Conservation (phyloP, 2,888 invertebrate genomes). For the Diarsia rubi region DNA sequence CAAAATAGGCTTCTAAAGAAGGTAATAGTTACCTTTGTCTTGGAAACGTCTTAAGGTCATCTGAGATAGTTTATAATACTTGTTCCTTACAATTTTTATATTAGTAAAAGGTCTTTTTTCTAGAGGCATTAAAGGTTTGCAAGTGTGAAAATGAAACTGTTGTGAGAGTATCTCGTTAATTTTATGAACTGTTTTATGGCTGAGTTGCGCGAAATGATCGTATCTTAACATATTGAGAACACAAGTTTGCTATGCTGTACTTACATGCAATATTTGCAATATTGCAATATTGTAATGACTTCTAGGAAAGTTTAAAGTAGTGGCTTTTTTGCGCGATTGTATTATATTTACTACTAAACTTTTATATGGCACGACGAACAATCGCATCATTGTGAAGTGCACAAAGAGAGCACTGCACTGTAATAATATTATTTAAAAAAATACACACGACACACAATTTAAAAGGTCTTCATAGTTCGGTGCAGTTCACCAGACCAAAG, state of each 20-base stretch:
- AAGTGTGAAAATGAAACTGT: slow-evolving; percentile 30
- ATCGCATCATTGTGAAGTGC: not conserved
- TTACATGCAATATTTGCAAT: not conserved
- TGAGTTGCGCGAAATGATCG: slow-evolving; percentile 36
- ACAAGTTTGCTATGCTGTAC: slow-evolving; percentile 1
- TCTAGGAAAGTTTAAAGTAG: not conserved
- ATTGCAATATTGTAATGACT: not conserved
- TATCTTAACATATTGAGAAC: slow-evolving; percentile 35
- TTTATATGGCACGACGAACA: not conserved
- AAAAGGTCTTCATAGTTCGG: not conserved
- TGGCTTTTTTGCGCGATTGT: no score
- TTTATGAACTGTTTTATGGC: slow-evolving; percentile 55
- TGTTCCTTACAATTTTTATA: not conserved
- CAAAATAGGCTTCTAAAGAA: no score
- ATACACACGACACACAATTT: not conserved
- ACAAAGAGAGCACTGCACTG: not conserved
- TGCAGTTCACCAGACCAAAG: no score
- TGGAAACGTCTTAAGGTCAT: not conserved
- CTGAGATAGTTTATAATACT: not conserved
- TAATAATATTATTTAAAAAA: not conserved
- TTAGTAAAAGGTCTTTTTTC: slow-evolving; percentile 1
- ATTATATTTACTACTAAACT: not conserved
- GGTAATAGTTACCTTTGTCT: not conserved
- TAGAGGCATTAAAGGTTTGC: slow-evolving; percentile 15
- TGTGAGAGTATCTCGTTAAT: slow-evolving; percentile 39